Conservation (phyloP, 2,888 invertebrate genomes). For the Drosophila anomalata region DNA sequence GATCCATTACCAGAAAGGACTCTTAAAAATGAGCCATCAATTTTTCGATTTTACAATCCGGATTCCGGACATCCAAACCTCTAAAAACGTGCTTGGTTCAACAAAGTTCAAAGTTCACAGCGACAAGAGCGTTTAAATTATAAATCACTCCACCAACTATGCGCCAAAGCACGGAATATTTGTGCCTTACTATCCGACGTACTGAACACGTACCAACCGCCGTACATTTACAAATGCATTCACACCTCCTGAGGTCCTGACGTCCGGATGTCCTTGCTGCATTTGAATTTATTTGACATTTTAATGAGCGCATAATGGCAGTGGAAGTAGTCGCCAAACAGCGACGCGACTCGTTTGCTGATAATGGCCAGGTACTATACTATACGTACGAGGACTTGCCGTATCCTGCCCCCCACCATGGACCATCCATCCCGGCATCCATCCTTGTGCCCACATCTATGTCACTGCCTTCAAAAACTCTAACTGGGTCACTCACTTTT, state of each 20-base stretch:
- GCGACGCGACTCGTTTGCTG: constrained; percentile 33
- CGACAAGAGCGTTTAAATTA: constrained; percentile 32
- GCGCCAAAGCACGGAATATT: constrained; percentile 49
- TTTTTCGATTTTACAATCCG: not conserved
- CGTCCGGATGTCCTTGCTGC: constrained; percentile 43
- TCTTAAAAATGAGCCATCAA: not conserved
- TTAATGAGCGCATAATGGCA: constrained; percentile 78
- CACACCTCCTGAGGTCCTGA: constrained; percentile 30
- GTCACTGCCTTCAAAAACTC: constrained; percentile 26
- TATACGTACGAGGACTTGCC: constrained; percentile 28
- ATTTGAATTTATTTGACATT: constrained; percentile 78
- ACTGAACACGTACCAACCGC: constrained; percentile 24
- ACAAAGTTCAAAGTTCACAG: constrained; percentile 69
- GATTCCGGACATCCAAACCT: not conserved
- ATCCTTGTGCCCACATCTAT: not conserved
- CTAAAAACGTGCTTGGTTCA: constrained; percentile 22
- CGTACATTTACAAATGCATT: constrained; percentile 3
- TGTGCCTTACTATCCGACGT: constrained; percentile 19
- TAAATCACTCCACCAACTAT: constrained; percentile 29
- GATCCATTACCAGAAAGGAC: not conserved
- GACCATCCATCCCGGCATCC: constrained; percentile 9
- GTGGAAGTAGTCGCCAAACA: constrained; percentile 30
- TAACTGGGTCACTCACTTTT: constrained; percentile 78
- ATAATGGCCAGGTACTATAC: constrained; percentile 41
- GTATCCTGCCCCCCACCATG: constrained; percentile 25